A percentile compares a stretch with the other conserved stretches of the same genome.
Conservation (phyloP, 2,888 invertebrate species). For the Xestia xanthographa region DNA sequence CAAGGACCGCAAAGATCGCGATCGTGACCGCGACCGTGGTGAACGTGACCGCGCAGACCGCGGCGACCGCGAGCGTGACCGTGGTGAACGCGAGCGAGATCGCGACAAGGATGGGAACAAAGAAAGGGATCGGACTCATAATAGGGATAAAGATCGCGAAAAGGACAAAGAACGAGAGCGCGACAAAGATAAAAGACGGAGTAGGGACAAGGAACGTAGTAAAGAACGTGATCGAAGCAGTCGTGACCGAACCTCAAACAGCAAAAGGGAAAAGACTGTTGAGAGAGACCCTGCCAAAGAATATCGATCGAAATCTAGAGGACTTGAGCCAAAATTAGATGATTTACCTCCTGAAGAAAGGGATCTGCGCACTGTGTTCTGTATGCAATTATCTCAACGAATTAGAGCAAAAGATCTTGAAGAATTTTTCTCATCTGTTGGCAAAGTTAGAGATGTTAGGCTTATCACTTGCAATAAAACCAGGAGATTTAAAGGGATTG, state of each 20-base stretch:
- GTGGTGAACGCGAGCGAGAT: conserved; percentile 70
- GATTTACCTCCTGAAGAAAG: conserved; percentile 98
- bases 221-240: conserved; percentile 81
- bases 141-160: conserved; percentile 83
- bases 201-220: conserved; percentile 79
- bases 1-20: conserved; percentile 77
- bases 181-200: conserved; percentile 75
- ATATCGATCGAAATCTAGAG: conserved; percentile 87
- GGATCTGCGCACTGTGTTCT: conserved; percentile 99
- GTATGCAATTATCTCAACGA: conserved; percentile 99
- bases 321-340: conserved; percentile 91
- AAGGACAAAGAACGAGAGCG: conserved; percentile 78
- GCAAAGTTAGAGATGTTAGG: conserved; percentile 99
- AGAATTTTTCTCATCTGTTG: conserved; percentile 99
- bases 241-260: conserved; percentile 73
- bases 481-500: conserved; percentile 99
- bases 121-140: conserved; percentile 67
- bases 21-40: conserved; percentile 76
- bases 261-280: conserved; percentile 80
- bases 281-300: conserved; percentile 82
- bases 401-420: conserved; percentile 98
- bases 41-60: conserved; percentile 80
- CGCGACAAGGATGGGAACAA: conserved; percentile 70
- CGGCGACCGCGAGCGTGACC: conserved; percentile 79
- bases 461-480: conserved; percentile 99